phyloP scores from a whole-genome alignment of 2,797 vertebrate species.

The Halcyon badia region DNA sequence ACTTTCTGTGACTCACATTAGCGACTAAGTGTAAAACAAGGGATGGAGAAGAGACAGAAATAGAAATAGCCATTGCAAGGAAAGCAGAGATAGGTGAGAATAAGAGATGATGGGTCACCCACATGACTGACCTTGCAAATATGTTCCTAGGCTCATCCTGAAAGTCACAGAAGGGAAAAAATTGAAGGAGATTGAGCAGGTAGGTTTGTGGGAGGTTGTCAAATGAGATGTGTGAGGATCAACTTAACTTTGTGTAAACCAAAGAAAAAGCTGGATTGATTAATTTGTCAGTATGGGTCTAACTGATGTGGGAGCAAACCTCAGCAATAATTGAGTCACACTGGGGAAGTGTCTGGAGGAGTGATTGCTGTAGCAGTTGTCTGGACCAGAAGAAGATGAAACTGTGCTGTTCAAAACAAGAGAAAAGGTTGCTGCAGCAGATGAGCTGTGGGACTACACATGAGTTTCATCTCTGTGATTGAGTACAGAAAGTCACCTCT shows the following conservation, averaged over 20 bases:
- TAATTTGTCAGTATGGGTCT: not conserved
- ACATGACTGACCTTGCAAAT: not conserved
- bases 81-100: not conserved
- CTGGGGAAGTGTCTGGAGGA: not conserved
- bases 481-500: not conserved
- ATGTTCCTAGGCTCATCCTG: accelerated
- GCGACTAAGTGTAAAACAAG: not conserved
- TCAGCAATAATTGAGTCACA: not conserved
- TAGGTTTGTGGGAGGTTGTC: not conserved
- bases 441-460: accelerated
- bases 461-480: not conserved
- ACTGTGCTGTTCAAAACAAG: not conserved
- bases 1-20: not conserved
- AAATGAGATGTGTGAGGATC: not conserved
- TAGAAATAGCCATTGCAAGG: not conserved
- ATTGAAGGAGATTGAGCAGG: not conserved
- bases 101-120: not conserved
- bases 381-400: not conserved
- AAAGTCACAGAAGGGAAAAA: not conserved
- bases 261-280: not conserved
- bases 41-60: not conserved
- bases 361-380: not conserved
- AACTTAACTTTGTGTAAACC: not conserved
- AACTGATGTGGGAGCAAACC: not conserved
- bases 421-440: not conserved